Percentiles rank a stretch among this genome's conserved stretches.
These are phyloP conservation scores for Heteronetta atricapilla DNA, from an alignment of 2,113 vertebrate species.

Conservation along the genomic window DNA sequence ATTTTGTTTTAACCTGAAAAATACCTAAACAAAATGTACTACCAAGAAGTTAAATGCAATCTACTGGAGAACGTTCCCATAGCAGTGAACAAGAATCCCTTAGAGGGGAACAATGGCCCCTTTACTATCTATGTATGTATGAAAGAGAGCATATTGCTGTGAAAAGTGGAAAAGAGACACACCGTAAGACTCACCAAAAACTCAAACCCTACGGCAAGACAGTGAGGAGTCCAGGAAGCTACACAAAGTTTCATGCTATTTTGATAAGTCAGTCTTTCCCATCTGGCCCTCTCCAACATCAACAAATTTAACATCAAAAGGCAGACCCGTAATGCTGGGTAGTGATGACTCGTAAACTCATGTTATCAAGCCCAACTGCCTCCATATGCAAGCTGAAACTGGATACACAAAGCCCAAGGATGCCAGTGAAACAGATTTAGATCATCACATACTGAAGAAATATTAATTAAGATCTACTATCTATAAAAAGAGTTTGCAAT, in stretches of 20 bases:
- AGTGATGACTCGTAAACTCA: not conserved
- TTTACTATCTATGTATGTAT: not conserved
- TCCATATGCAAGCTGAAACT: conserved; percentile 37
- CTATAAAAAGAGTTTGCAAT: conserved; percentile 46
- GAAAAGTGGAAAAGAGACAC: not conserved
- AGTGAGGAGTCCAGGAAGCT: not conserved
- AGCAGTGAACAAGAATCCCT: not conserved
- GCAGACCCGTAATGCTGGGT: not conserved
- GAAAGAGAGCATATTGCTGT: not conserved
- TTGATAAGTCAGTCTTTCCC: not conserved
- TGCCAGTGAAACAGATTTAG: conserved; percentile 55
- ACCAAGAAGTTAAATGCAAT: not conserved
- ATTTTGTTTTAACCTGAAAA: not conserved
- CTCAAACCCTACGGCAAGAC: not conserved
- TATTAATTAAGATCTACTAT: conserved; percentile 37
- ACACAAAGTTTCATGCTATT: conserved; percentile 25
- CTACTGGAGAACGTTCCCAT: not conserved
- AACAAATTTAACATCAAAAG: conserved; percentile 27
- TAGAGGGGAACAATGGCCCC: not conserved
- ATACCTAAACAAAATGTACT: not conserved
- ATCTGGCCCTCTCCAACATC: conserved; percentile 34
- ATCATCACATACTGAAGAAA: conserved; percentile 18
- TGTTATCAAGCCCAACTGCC: not conserved
- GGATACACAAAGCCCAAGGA: conserved; percentile 21
- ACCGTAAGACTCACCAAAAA: not conserved